Base-by-base conservation (phyloP, 2,888 invertebrate species). In the Kuschelorhynchus macadamiae region DNA sequence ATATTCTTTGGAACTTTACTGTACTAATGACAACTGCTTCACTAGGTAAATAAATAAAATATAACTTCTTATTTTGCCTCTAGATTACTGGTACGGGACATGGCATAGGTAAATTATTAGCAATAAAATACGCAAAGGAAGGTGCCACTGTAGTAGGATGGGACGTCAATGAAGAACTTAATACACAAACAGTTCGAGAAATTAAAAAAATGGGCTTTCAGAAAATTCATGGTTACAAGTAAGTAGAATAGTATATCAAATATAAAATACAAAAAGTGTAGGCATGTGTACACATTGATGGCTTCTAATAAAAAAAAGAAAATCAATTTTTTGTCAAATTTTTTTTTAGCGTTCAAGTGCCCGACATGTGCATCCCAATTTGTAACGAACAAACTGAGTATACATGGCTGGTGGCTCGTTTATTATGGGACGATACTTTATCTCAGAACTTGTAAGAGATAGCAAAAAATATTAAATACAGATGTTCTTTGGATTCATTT, bases 21-120 rank as follows among this genome's bases (percentile, higher is more conserved):
- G 14, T 25, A n/a, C n/a, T n/a, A n/a, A n/a, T n/a, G n/a, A n/a
- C n/a, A n/a, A n/a, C n/a, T n/a, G n/a, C n/a, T n/a, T n/a, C n/a
- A n/a, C n/a, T n/a, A 30, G 25, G 2, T 1, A 39, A 11, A n/a
- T 39, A 11, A 11, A 7, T 0, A 14, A 39, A 39, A 11, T 1
- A 14, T 39, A 0, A 39, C 30, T n/a, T 3, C 21, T 25, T n/a
- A n/a, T 39, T 62, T 53, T 18, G n/a, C n/a, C n/a, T n/a, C n/a
- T 79, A 94, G 94, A 89, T 96, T 70, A 95, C 95, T 11, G 95
- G 95, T 14, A 88, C 93, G 0, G 94, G 93, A 0, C 93, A 93
- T 83, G 95, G 95, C 8, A 93, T 95, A 79, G 95, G 95, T 0
- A 87, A 90, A 57, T 91, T 93, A 81, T 84, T 94, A 68, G 92